Percentiles rank a stretch among this genome's conserved stretches.
These are phyloP conservation scores for Malurus cyaneus DNA, from an alignment of 2,113 vertebrate genomes.

Conservation along the genomic window DNA sequence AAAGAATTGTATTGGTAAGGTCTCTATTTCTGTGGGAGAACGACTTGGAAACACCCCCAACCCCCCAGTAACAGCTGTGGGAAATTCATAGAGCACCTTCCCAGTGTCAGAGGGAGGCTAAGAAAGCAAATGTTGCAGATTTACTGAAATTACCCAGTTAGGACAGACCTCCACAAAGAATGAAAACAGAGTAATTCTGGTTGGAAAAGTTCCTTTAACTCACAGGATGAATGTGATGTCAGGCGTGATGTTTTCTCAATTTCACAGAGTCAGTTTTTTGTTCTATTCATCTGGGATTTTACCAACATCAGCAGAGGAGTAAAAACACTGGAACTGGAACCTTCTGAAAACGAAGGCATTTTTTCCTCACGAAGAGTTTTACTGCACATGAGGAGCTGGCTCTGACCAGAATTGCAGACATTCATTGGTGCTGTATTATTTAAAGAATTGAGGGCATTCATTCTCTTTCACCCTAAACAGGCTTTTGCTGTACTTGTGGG, in stretches of 20 bases:
- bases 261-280: not conserved
- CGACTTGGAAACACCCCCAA: not conserved
- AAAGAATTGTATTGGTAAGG: not conserved
- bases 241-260: not conserved
- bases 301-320: not conserved
- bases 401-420: not conserved
- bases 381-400: not conserved
- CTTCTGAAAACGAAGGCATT: not conserved
- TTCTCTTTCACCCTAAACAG: not conserved
- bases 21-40: not conserved
- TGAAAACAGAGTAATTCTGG: not conserved
- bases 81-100: not conserved
- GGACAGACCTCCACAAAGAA: not conserved
- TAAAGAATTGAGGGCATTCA: not conserved
- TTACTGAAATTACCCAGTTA: not conserved
- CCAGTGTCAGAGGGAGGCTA: not conserved
- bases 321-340: not conserved
- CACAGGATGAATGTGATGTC: not conserved
- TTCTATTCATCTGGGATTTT: constrained; percentile 8
- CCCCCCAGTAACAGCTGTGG: not conserved
- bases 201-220: not conserved
- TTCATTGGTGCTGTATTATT: not conserved
- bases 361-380: not conserved
- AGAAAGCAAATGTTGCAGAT: not conserved
- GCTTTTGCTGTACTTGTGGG: constrained; percentile 3